These are phyloP conservation scores for Anoplolepis gracilipes DNA, from an alignment of 1,140 invertebrate species.

Conservation along the genomic window DNA sequence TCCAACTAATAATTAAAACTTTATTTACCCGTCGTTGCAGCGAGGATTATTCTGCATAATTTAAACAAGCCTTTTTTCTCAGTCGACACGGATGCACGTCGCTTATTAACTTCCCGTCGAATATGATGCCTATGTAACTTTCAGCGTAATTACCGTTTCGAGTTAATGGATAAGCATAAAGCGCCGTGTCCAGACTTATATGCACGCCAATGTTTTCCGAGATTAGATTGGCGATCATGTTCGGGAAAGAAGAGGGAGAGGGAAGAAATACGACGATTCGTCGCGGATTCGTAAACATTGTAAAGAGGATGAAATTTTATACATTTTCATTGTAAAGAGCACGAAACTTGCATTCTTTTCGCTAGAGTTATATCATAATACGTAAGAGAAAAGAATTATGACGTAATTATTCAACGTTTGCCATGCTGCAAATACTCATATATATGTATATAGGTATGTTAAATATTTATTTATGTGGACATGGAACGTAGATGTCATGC, in stretches of 20 bases:
- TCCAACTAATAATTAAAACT: slow-evolving; percentile 42
- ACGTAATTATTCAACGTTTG: slow-evolving; percentile 64
- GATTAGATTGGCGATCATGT: slow-evolving; percentile 48
- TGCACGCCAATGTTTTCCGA: background rate
- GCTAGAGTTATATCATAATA: slow-evolving; percentile 16
- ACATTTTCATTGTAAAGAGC: too few species aligned
- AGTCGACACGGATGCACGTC: background rate
- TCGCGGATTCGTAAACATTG: background rate
- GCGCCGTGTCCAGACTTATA: background rate
- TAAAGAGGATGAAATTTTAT: too few species aligned
- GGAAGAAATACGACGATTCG: background rate
- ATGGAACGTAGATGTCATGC: background rate
- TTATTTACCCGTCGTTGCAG: slow-evolving; percentile 15
- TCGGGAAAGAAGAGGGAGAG: background rate
- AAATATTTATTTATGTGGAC: too few species aligned
- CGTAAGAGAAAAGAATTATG: slow-evolving; percentile 4
- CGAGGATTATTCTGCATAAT: slow-evolving; percentile 21
- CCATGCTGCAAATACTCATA: background rate
- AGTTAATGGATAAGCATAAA: slow-evolving; percentile 64
- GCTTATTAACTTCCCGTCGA: slow-evolving; percentile 60
- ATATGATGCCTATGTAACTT: slow-evolving; percentile 53
- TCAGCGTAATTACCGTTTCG: slow-evolving; percentile 38
- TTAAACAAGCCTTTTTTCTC: slow-evolving; percentile 21
- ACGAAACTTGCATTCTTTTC: slow-evolving; percentile 64
- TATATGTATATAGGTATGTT: too few species aligned